phyloP scores from a whole-genome alignment of 1,140 invertebrate species.

The Temnothorax nylanderi region DNA sequence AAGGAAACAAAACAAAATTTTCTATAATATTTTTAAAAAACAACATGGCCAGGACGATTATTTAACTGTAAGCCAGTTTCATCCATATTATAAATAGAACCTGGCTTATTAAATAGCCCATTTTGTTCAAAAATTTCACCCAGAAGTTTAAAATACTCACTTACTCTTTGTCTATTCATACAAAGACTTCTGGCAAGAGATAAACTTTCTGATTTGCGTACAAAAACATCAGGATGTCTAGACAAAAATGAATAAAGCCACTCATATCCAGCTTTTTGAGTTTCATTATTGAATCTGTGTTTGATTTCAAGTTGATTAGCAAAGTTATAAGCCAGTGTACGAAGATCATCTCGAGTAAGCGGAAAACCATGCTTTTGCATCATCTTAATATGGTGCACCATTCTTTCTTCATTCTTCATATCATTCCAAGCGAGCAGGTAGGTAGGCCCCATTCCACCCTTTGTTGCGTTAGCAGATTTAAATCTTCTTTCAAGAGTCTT shows the following conservation, averaged over 20 bases:
- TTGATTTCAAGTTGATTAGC: not conserved
- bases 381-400: not conserved
- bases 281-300: not conserved
- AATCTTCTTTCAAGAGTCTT: not conserved
- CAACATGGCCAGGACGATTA: not conserved
- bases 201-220: not conserved
- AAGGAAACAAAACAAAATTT: too few relatives aligned
- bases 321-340: not conserved
- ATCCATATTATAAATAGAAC: not conserved
- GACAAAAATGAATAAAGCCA: not conserved
- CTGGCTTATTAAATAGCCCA: not conserved
- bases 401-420: not conserved
- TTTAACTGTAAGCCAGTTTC: not conserved
- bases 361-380: not conserved
- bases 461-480: not conserved
- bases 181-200: not conserved
- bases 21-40: too few relatives aligned
- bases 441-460: not conserved
- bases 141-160: not conserved
- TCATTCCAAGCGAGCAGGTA: not conserved
- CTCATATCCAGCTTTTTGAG: not conserved
- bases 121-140: not conserved
- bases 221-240: not conserved
- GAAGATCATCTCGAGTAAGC: not conserved
- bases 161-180: not conserved